phyloP scores from a whole-genome alignment of 2,888 invertebrate species.

The Coremacera marginata region DNA sequence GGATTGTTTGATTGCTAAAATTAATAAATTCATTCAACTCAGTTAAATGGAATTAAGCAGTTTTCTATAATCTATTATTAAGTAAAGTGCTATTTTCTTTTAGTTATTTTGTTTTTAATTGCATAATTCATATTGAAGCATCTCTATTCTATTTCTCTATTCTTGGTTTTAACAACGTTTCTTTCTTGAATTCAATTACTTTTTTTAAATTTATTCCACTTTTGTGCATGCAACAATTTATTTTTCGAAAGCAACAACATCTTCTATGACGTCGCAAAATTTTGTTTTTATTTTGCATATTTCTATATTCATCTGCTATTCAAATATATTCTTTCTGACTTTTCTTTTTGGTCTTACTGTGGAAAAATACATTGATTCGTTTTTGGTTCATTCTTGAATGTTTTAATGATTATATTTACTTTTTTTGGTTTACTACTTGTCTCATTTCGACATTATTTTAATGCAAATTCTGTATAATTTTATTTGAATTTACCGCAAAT shows the following conservation, averaged over 20 bases:
- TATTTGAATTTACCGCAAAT: no score
- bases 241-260: not conserved
- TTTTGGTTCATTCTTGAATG: no score
- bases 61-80: not conserved
- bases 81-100: not conserved
- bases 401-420: no score
- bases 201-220: no score
- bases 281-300: not conserved
- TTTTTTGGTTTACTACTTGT: no score
- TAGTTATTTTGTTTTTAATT: not conserved
- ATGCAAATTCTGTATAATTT: no score
- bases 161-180: no score
- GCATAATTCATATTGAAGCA: not conserved
- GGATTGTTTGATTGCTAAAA: not conserved
- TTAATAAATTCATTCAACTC: not conserved
- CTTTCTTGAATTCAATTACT: no score
- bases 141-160: no score
- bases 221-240: not conserved
- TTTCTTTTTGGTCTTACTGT: not conserved
- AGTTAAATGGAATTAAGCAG: not conserved
- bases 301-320: slow-evolving; percentile 14
- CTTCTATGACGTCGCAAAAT: slow-evolving; percentile 9
- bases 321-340: not conserved
- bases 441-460: no score
- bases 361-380: no score